A percentile compares a stretch with the other conserved stretches of the same genome.
phyloP scores from a whole-genome alignment of 1,140 invertebrate genomes.

The Mamestra configurata region DNA sequence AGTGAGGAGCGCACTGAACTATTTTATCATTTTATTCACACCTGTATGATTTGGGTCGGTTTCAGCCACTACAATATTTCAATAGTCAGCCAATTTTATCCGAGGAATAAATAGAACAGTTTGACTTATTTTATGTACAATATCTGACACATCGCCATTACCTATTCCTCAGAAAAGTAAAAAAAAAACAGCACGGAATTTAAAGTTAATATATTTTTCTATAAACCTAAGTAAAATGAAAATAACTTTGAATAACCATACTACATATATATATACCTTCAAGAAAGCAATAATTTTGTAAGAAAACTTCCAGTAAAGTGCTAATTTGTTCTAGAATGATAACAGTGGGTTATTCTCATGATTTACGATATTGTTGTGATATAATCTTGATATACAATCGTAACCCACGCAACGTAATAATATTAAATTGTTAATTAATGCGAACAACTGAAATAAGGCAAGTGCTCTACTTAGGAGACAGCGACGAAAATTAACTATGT shows the following conservation, averaged over 20 bases:
- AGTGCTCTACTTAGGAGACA: not conserved
- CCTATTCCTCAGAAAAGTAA: no score
- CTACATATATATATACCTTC: not conserved
- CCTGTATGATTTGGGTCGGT: not conserved
- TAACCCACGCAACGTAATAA: constrained; percentile 3
- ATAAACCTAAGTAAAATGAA: not conserved
- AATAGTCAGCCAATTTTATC: no score
- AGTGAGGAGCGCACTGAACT: not conserved
- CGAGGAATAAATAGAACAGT: no score
- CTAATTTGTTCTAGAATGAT: constrained; percentile 4
- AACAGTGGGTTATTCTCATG: not conserved
- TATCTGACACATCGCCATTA: no score
- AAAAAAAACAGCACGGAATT: no score
- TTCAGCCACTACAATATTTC: not conserved
- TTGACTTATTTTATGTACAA: no score
- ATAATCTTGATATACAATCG: constrained; percentile 41
- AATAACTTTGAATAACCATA: not conserved
- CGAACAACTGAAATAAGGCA: constrained; percentile 31
- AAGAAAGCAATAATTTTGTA: not conserved
- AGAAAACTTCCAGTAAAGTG: not conserved
- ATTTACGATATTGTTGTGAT: constrained; percentile 40
- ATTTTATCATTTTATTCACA: not conserved
- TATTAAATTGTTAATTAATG: constrained; percentile 44
- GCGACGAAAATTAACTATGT: constrained; percentile 10
- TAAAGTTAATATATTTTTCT: no score